These are phyloP conservation scores for Urocitellus parryii DNA, from an alignment of 2,113 vertebrate species.

Conservation along the genomic window DNA sequence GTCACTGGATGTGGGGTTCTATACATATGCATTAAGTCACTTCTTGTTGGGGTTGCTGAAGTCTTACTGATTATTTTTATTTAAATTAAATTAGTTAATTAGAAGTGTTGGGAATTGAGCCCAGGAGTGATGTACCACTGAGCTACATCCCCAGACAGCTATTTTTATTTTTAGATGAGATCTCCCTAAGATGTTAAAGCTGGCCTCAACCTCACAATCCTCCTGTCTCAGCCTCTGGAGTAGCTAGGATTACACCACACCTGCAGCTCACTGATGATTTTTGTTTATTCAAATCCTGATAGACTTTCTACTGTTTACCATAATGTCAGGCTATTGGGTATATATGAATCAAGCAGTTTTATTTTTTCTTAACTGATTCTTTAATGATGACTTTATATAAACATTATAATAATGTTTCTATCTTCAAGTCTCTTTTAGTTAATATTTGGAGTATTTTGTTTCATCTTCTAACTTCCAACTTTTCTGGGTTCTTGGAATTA, in stretches of 20 bases:
- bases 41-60: background rate
- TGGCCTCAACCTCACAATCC: background rate
- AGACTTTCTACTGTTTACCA: background rate
- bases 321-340: background rate
- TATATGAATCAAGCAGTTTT: conserved; percentile 29
- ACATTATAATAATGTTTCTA: background rate
- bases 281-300: background rate
- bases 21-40: background rate
- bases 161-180: background rate
- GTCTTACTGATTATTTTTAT: background rate
- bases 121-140: no score
- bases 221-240: background rate
- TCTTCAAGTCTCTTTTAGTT: background rate
- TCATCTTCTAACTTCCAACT: conserved; percentile 5
- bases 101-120: background rate
- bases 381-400: background rate
- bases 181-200: background rate
- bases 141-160: background rate
- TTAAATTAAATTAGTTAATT: background rate
- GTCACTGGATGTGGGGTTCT: background rate
- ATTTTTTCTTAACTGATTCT: conserved; percentile 47
- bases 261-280: background rate
- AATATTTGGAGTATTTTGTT: background rate
- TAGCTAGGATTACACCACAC: background rate
- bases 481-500: conserved; percentile 5